These are phyloP conservation scores for Nycticorax nycticorax DNA, from an alignment of 2,113 vertebrate genomes.

Conservation along the genomic window DNA sequence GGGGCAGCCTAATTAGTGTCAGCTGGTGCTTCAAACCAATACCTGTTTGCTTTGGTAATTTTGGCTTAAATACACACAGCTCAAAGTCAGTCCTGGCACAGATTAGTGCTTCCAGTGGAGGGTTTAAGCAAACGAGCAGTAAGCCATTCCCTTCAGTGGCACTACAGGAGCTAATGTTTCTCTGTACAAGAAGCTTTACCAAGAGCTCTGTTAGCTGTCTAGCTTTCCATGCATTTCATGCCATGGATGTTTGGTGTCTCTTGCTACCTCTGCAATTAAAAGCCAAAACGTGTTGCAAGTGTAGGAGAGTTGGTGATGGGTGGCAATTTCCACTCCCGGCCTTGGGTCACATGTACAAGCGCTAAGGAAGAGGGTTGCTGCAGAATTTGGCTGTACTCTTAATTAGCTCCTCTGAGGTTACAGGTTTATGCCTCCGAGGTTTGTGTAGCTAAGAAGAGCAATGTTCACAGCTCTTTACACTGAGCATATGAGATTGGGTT, in stretches of 20 bases:
- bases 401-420: conserved; percentile 33
- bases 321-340: neutral
- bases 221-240: neutral
- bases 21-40: neutral
- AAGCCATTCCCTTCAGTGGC: neutral
- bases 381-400: neutral
- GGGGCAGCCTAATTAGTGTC: neutral
- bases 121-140: neutral
- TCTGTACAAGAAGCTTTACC: neutral
- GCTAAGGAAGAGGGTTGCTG: neutral
- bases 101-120: neutral
- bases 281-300: neutral
- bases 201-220: neutral
- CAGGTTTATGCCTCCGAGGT: neutral
- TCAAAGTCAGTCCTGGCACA: neutral
- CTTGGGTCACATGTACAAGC: neutral
- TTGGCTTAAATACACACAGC: neutral
- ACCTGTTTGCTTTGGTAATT: neutral
- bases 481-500: neutral
- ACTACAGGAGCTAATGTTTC: neutral
- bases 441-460: neutral
- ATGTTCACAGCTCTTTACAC: neutral
- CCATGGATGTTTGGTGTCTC: neutral
- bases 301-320: neutral
- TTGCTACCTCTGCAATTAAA: neutral